Conservation (phyloP, 2,888 invertebrate species). For the Pheosia gnoma region DNA sequence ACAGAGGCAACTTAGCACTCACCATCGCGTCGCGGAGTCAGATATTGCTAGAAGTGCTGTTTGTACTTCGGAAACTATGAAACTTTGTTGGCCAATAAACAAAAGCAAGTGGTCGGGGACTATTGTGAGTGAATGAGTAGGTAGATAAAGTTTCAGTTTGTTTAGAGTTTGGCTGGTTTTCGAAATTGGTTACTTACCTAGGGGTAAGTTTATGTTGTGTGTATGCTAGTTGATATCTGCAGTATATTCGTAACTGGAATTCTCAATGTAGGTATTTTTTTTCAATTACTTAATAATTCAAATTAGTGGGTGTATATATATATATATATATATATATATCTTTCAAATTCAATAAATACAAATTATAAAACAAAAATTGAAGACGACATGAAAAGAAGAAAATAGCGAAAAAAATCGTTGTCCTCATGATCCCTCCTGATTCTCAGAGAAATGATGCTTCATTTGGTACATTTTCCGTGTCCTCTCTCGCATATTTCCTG, state of each 20-base stretch:
- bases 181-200: background rate
- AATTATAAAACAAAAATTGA: too few relatives aligned
- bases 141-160: background rate
- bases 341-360: too few relatives aligned
- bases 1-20: slow-evolving; percentile 55
- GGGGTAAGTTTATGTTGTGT: too few relatives aligned
- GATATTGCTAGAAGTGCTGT: slow-evolving; percentile 38
- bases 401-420: too few relatives aligned
- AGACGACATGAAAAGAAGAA: too few relatives aligned
- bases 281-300: too few relatives aligned
- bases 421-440: too few relatives aligned
- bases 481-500: slow-evolving; percentile 17
- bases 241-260: too few relatives aligned
- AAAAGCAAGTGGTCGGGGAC: slow-evolving; percentile 22
- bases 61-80: slow-evolving; percentile 25
- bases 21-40: slow-evolving; percentile 36
- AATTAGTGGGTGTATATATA: too few relatives aligned
- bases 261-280: too few relatives aligned
- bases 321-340: too few relatives aligned
- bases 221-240: too few relatives aligned
- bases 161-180: background rate
- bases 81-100: slow-evolving; percentile 30
- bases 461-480: slow-evolving; percentile 23
- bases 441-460: slow-evolving; percentile 13
- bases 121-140: background rate